These are phyloP conservation scores for Euschistus heros DNA, from an alignment of 1,140 invertebrate species.

Conservation along the genomic window DNA sequence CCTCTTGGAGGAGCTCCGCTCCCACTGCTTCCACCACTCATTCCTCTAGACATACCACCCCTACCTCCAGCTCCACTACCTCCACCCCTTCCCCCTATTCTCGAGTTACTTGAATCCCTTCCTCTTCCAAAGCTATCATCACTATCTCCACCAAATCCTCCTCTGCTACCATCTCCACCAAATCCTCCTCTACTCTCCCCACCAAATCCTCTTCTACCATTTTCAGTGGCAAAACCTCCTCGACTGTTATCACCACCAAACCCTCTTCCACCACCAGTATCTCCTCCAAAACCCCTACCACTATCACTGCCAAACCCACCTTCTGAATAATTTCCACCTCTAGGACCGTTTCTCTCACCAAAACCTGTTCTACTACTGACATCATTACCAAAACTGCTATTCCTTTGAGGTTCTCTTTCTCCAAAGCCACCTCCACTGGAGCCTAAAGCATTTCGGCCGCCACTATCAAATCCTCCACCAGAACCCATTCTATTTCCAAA, in stretches of 20 bases:
- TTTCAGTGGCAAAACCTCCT: background rate
- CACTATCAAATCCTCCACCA: background rate
- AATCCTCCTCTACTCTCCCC: conserved; percentile 5
- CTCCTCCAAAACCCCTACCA: background rate
- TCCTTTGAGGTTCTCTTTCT: background rate
- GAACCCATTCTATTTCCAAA: background rate
- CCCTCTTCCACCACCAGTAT: background rate
- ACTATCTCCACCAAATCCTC: background rate
- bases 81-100: background rate
- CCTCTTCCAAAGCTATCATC: background rate
- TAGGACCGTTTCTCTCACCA: too few species aligned
- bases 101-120: too few species aligned
- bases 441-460: background rate
- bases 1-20: background rate
- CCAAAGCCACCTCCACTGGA: background rate
- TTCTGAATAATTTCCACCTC: background rate
- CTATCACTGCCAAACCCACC: background rate
- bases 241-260: conserved; percentile 6
- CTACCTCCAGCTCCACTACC: background rate
- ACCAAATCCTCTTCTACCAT: conserved; percentile 1
- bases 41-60: background rate
- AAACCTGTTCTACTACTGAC: background rate
- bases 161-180: conserved; percentile 8
- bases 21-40: background rate
- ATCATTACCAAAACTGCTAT: background rate